Evolutionary conservation across 2,888 invertebrate species (phyloP), one percentile per base, ranked within the genome.

Genomic region (Trichopoda pennipes): DNA sequence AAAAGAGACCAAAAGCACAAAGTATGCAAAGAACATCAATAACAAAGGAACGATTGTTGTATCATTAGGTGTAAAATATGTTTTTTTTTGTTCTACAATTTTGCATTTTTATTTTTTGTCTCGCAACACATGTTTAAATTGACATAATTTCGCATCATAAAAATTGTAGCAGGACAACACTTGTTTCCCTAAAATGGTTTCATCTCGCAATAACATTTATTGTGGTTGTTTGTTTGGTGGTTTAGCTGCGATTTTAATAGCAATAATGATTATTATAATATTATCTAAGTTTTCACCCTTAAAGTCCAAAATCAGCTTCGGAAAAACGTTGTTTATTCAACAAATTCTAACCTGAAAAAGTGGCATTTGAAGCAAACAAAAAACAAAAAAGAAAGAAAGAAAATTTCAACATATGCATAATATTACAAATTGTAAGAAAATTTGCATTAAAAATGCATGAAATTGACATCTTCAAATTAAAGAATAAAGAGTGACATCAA

Each of bases 61-160:
- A 81, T 84, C 85, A 84, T 85, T 85, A 86, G 82, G 79, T 70
- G 73, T 76, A 85, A 85, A 85, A 86, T 86, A 86, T 85, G 85
- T 79, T 85, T 85, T 77, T 61, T 19, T 12, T 56, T 44, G 17
- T 35, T 38, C 8, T 17, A 82, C 68, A 80, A 47, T 85, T 85
- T 85, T 80, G 81, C 85, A 85, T 85, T 77, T 78, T 72, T 66
- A 53, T 63, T 68, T n/a, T 75, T 53, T 78, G 83, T 80, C 84
- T 85, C 86, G 86, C 86, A 88, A 90, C 90, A 90, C 89, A 90
- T 90, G 90, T 89, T 90, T 86, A 85, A 87, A 89, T 90, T 88
- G 89, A 87, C 88, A 87, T 87, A 86, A 87, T 88, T 89, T 88
- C 87, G 84, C 87, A 86, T 84, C 81, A 85, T 82, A 77, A 78